phyloP scores from a whole-genome alignment of 2,797 vertebrate species.

The Crypturellus tataupa region DNA sequence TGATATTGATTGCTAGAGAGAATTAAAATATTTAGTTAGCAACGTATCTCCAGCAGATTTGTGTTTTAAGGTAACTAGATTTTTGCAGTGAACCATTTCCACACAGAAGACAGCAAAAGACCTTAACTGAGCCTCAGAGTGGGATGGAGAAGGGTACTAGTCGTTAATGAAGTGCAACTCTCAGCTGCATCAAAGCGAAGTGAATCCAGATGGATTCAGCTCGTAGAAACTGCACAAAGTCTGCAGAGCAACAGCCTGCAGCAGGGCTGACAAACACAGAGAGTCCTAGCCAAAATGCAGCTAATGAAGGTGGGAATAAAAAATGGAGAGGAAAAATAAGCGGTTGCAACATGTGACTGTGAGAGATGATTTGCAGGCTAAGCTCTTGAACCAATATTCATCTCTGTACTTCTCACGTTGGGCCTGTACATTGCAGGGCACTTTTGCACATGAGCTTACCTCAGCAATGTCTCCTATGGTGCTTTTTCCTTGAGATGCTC shows the following conservation, averaged over 20 bases:
- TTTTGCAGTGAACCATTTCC: neutral
- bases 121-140: neutral
- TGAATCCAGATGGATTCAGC: neutral
- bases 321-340: neutral
- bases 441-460: neutral
- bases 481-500: neutral
- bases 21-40: neutral
- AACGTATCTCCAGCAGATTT: neutral
- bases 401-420: neutral
- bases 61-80: neutral
- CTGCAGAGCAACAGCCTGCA: neutral
- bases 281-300: neutral
- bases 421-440: accelerated
- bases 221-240: neutral
- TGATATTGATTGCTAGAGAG: neutral
- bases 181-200: neutral
- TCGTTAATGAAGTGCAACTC: neutral
- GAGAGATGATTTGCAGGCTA: neutral
- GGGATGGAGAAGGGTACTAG: neutral
- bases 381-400: neutral
- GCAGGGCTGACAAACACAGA: neutral
- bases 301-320: neutral
- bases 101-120: neutral
- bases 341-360: neutral
- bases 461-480: neutral